Conservation (phyloP, 2,888 invertebrate species). For the Liodrosophila aerea region DNA sequence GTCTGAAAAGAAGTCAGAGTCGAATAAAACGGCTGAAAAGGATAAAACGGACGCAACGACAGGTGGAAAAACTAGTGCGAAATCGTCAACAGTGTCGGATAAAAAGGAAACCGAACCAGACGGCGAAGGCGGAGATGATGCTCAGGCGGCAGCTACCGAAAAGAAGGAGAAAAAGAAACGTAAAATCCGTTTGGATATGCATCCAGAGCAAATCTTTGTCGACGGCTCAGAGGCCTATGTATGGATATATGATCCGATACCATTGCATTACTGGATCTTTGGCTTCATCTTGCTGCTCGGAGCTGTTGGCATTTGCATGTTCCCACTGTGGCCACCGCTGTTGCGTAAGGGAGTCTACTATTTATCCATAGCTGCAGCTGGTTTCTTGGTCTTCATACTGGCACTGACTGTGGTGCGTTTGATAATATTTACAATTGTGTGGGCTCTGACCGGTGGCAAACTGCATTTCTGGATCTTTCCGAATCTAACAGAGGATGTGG, state of each 20-base stretch:
- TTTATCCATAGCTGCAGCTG: slow-evolving; percentile 96
- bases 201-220: slow-evolving; percentile 95
- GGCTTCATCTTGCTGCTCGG: slow-evolving; percentile 95
- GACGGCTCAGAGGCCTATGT: slow-evolving; percentile 98
- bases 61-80: slow-evolving; percentile 28
- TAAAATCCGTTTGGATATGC: slow-evolving; percentile 98
- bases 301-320: slow-evolving; percentile 97
- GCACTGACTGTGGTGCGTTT: slow-evolving; percentile 93
- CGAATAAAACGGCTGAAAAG: slow-evolving; percentile 62
- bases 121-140: slow-evolving; percentile 53
- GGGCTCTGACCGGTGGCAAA: slow-evolving; percentile 92
- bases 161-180: slow-evolving; percentile 88
- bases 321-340: slow-evolving; percentile 99
- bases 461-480: slow-evolving; percentile 99
- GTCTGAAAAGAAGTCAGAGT: slow-evolving; percentile 53
- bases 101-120: slow-evolving; percentile 75
- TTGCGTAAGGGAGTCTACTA: slow-evolving; percentile 98
- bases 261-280: slow-evolving; percentile 95
- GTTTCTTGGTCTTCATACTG: slow-evolving; percentile 96
- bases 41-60: slow-evolving; percentile 42
- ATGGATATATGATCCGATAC: slow-evolving; percentile 99
- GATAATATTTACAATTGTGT: slow-evolving; percentile 95
- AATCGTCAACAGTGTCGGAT: slow-evolving; percentile 40
- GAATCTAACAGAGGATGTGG: slow-evolving; percentile 99
- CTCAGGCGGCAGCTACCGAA: slow-evolving; percentile 49